Conservation (phyloP, 2,888 invertebrate genomes). For the Matsumyia berberina region DNA sequence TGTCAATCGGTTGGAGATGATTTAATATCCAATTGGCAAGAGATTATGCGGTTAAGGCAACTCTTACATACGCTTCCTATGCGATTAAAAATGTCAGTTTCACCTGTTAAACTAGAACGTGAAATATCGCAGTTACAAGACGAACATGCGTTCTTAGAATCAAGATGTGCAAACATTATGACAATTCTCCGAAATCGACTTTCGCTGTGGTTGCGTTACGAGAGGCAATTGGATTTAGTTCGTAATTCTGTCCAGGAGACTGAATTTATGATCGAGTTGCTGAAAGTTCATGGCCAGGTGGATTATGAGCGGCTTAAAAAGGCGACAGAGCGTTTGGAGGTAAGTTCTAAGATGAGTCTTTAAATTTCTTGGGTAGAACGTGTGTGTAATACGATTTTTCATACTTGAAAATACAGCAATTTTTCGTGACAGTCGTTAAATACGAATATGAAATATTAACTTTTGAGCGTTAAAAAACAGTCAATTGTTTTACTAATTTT, state of each 20-base stretch:
- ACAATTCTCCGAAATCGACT: conserved; percentile 88
- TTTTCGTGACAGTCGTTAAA: too few relatives aligned
- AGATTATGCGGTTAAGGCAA: conserved; percentile 90
- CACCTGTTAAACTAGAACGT: conserved; percentile 90
- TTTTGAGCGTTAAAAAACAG: too few relatives aligned
- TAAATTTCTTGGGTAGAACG: background rate
- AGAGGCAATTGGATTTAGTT: conserved; percentile 90
- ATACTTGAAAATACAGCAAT: too few relatives aligned
- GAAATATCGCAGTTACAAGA: conserved; percentile 91
- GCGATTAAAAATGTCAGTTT: conserved; percentile 90
- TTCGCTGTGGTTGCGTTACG: conserved; percentile 91
- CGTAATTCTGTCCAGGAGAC: conserved; percentile 93
- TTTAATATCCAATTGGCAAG: conserved; percentile 90
- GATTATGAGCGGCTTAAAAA: conserved; percentile 93
- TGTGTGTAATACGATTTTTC: too few relatives aligned
- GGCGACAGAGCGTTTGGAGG: conserved; percentile 94
- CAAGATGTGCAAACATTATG: conserved; percentile 89
- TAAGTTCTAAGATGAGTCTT: conserved; percentile 84
- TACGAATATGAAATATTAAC: too few relatives aligned
- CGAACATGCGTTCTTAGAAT: conserved; percentile 89
- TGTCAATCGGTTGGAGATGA: conserved; percentile 90
- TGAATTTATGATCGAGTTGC: conserved; percentile 94
- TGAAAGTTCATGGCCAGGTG: conserved; percentile 93
- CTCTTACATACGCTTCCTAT: conserved; percentile 91
- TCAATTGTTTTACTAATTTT: too few relatives aligned